Evolutionary conservation across 2,113 vertebrate genomes (phyloP).

Genomic region (Phycodurus eques): DNA sequence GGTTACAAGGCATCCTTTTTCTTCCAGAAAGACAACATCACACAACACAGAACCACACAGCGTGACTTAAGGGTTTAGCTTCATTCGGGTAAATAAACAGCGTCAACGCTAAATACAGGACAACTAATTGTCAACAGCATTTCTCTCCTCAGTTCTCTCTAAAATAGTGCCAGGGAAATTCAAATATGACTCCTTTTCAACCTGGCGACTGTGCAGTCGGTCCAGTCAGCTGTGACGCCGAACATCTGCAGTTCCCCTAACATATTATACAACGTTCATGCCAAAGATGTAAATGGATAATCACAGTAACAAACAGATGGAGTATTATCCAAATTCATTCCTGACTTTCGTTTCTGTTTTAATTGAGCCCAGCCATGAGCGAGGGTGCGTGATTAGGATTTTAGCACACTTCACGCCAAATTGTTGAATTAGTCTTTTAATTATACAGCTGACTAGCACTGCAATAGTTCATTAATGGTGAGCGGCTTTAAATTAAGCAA

Average conservation of each 20-base stretch:
- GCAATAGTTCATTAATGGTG: background rate
- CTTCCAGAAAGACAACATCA: constrained; percentile 9
- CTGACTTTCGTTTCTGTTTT: background rate
- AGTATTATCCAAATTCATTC: constrained; percentile 1
- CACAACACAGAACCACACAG: constrained; percentile 17
- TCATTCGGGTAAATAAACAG: constrained; percentile 52
- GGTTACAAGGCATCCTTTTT: constrained; percentile 8
- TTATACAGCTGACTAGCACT: background rate
- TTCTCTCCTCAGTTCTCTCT: constrained; percentile 32
- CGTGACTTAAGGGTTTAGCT: constrained; percentile 20
- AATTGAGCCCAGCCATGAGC: background rate
- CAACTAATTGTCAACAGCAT: constrained; percentile 27
- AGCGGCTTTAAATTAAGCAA: background rate
- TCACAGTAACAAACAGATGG: constrained; percentile 33
- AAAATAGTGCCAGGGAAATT: constrained; percentile 22
- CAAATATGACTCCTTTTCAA: constrained; percentile 13
- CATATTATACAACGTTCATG: constrained; percentile 21
- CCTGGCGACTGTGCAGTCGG: constrained; percentile 1
- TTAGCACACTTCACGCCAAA: background rate
- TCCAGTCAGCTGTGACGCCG: constrained; percentile 28
- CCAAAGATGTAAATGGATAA: constrained; percentile 29
- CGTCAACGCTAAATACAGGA: constrained; percentile 36
- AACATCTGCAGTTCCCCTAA: constrained; percentile 34
- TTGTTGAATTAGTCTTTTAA: background rate
- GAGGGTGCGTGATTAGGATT: background rate